Conservation (phyloP, 1,140 invertebrate genomes). For the Saccostrea echinata region DNA sequence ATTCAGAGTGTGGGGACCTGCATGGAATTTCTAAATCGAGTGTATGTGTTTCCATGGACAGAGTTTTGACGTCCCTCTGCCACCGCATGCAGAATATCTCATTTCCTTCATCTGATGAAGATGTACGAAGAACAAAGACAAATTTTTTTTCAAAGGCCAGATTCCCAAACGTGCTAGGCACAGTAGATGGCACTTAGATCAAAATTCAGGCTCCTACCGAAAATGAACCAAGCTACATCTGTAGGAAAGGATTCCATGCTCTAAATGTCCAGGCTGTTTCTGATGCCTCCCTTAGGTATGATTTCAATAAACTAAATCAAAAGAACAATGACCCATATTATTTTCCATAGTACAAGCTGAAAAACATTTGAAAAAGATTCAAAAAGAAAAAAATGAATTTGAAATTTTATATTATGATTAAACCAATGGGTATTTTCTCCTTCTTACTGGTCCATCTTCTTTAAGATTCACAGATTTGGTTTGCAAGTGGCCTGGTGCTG, state of each 20-base stretch:
- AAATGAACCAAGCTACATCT: constrained; percentile 43
- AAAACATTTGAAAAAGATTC: no score
- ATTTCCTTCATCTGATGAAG: not conserved
- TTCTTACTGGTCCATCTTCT: not conserved
- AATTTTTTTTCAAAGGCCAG: constrained; percentile 33
- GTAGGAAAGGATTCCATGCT: constrained; percentile 49
- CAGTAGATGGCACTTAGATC: constrained; percentile 35
- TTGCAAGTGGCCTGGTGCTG: constrained; percentile 12
- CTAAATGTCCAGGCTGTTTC: constrained; percentile 47
- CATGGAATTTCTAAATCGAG: constrained; percentile 52
- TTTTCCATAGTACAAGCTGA: no score
- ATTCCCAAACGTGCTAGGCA: constrained; percentile 50
- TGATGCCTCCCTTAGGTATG: constrained; percentile 2
- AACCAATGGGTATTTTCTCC: no score
- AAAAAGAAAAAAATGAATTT: no score
- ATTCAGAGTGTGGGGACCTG: constrained; percentile 49
- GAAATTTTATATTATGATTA: no score
- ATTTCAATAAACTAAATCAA: not conserved
- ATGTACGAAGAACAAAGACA: constrained; percentile 38
- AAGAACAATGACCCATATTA: not conserved
- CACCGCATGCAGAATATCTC: constrained; percentile 36
- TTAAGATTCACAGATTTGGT: constrained; percentile 15
- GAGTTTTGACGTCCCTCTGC: constrained; percentile 10
- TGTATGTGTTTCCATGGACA: no score
- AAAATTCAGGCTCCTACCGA: no score